phyloP scores from a whole-genome alignment of 2,888 invertebrate species.

The Margaritifera margaritifera region DNA sequence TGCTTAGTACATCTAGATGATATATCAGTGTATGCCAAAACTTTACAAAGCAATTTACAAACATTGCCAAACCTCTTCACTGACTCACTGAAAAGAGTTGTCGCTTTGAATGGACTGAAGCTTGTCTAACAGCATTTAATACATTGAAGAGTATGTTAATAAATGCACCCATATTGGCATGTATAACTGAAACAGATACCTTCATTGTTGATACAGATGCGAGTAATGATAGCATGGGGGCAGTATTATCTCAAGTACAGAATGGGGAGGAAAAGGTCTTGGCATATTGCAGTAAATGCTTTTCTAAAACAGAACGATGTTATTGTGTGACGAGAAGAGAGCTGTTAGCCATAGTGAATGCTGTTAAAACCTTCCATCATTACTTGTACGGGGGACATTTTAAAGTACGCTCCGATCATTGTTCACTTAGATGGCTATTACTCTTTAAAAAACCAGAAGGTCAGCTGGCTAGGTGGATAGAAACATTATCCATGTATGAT shows the following conservation, averaged over 20 bases:
- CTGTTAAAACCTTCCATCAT: constrained; percentile 33
- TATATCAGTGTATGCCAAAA: too few relatives aligned
- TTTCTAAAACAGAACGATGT: constrained; percentile 15
- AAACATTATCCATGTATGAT: too few relatives aligned
- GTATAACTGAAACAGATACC: too few relatives aligned
- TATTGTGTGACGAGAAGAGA: constrained; percentile 27
- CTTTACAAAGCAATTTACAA: too few relatives aligned
- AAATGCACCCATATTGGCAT: too few relatives aligned
- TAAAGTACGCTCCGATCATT: constrained; percentile 28
- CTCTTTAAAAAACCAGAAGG: constrained; percentile 27
- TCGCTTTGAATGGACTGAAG: constrained; percentile 30
- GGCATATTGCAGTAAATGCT: too few relatives aligned
- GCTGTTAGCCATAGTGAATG: constrained; percentile 19
- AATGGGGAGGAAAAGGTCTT: constrained; percentile 19
- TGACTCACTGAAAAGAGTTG: constrained; percentile 16
- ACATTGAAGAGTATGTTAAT: too few relatives aligned
- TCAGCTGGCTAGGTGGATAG: constrained; percentile 22
- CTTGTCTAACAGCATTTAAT: constrained; percentile 17
- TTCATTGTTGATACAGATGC: constrained; percentile 28
- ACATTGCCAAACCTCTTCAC: constrained; percentile 33
- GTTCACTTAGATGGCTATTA: constrained; percentile 20
- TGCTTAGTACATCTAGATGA: too few relatives aligned
- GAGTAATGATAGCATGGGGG: constrained; percentile 6
- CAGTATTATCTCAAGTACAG: constrained; percentile 23
- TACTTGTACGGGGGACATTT: constrained; percentile 33